Percentiles rank a stretch among this genome's conserved stretches.
Conservation (phyloP, 2,888 invertebrate genomes). For the Pollenia angustigena region DNA sequence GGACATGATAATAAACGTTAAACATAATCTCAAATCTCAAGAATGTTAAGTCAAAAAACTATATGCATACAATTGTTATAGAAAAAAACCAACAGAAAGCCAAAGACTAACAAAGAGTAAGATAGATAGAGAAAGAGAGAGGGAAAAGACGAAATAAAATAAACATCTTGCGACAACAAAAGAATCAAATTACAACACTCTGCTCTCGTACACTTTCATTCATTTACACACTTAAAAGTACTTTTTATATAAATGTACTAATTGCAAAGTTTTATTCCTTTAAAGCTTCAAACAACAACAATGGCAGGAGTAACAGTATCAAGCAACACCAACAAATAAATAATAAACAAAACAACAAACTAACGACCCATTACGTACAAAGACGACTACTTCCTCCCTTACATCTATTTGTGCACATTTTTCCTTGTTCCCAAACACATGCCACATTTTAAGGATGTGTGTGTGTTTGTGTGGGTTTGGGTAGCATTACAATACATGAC, state of each 20-base stretch:
- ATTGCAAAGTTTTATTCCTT: conserved; percentile 53
- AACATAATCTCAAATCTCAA: conserved; percentile 37
- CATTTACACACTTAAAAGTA: conserved; percentile 2
- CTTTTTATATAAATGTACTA: conserved; percentile 38
- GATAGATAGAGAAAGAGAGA: no score
- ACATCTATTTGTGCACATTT: not conserved
- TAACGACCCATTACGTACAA: conserved; percentile 53
- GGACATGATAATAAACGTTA: conserved; percentile 31
- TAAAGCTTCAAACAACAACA: conserved; percentile 38
- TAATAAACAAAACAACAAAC: conserved; percentile 56
- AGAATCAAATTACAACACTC: conserved; percentile 60
- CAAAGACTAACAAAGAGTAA: not conserved
- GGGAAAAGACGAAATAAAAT: not conserved
- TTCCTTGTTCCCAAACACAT: not conserved
- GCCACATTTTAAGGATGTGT: conserved; percentile 42
- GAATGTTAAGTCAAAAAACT: conserved; percentile 24
- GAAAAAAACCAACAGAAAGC: conserved; percentile 22
- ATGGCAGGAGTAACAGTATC: conserved; percentile 2
- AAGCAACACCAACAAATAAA: conserved; percentile 40
- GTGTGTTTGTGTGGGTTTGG: no score
- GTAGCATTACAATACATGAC: conserved; percentile 24
- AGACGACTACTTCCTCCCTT: not conserved
- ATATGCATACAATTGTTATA: conserved; percentile 43
- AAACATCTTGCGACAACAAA: conserved; percentile 40
- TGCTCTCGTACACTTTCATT: not conserved